Conservation (phyloP, 2,113 vertebrate species). For the Saccopteryx leptura region DNA sequence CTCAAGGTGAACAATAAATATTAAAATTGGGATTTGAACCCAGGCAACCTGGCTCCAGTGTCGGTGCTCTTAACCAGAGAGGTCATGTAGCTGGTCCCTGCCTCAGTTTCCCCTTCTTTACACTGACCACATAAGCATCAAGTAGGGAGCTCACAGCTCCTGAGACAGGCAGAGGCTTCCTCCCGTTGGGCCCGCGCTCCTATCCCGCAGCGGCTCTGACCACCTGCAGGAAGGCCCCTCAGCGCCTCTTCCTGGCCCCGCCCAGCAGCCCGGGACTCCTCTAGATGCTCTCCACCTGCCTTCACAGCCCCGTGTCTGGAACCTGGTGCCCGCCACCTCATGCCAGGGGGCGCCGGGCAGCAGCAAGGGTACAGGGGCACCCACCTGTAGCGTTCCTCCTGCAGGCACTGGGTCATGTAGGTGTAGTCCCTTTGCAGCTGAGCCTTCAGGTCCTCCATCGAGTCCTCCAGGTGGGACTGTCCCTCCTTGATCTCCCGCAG, state of each 20-base stretch:
- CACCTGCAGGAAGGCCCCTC: neutral
- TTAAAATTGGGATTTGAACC: neutral
- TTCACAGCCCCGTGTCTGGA: rapidly evolving
- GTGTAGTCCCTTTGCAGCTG: conserved; percentile 98
- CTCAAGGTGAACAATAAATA: neutral
- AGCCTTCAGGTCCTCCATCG: conserved; percentile 97
- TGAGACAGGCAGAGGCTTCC: neutral
- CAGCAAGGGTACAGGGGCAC: rapidly evolving
- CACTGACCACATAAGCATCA: neutral
- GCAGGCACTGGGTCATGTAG: conserved; percentile 99
- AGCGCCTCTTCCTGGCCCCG: neutral
- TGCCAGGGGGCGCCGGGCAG: rapidly evolving
- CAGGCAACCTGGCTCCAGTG: neutral
- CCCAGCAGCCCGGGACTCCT: neutral
- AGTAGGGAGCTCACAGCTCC: neutral
- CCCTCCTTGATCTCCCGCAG: conserved; percentile 97
- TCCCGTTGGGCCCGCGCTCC: neutral
- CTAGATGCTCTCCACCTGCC: neutral
- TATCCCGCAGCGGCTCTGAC: neutral
- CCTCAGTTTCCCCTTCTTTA: neutral
- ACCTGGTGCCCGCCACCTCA: rapidly evolving
- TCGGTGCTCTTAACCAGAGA: neutral
- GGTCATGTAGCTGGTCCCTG: neutral
- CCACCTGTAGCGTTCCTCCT: conserved; percentile 97
- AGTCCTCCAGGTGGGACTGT: conserved; percentile 96